Evolutionary conservation across 2,797 vertebrate genomes (phyloP).

Genomic region (Falco novaeseelandiae): DNA sequence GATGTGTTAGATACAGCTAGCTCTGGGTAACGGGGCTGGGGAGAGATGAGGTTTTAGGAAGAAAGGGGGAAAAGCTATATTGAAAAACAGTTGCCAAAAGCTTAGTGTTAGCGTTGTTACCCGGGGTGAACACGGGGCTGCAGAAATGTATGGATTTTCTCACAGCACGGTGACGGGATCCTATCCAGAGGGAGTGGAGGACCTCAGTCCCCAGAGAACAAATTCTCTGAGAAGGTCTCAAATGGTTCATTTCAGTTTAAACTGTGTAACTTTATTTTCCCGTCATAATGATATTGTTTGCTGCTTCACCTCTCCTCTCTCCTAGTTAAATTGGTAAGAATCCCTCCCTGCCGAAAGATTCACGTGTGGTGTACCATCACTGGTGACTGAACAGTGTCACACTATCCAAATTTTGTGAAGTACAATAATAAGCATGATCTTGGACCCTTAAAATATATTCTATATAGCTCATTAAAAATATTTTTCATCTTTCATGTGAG

Average conservation of each 20-base stretch:
- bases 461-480: rapidly evolving
- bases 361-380: rapidly evolving
- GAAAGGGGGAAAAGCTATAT: background rate
- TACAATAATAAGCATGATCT: background rate
- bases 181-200: background rate
- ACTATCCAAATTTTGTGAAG: background rate
- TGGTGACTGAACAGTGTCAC: background rate
- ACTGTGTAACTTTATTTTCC: background rate
- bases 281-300: background rate
- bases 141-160: background rate
- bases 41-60: background rate
- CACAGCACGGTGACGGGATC: background rate
- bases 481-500: background rate
- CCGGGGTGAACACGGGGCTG: background rate
- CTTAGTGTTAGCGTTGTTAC: background rate
- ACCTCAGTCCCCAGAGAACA: background rate
- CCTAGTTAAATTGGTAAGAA: background rate
- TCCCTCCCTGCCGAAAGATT: background rate
- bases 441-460: background rate
- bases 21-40: rapidly evolving
- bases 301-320: background rate
- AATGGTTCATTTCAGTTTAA: background rate
- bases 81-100: background rate
- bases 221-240: background rate
- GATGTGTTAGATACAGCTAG: background rate